Evolutionary conservation across 1,140 invertebrate species (phyloP).

Genomic region (Trachymyrmex septentrionalis): DNA sequence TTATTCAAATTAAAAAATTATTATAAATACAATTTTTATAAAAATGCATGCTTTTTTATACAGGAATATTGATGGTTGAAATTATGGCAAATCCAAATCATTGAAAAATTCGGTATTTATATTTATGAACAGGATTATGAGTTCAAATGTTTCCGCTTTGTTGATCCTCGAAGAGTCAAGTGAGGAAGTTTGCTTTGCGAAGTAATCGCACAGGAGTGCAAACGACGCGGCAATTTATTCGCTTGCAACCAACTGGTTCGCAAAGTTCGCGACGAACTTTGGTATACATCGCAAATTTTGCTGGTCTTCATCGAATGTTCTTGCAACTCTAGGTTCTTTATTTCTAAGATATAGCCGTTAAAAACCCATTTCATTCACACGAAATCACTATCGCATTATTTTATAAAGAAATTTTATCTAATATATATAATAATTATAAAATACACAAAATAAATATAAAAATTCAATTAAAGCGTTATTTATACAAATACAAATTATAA

Average conservation of each 20-base stretch:
- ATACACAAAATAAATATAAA: not conserved
- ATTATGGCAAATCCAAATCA: not conserved
- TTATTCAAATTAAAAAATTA: not conserved
- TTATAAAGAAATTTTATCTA: constrained; percentile 14
- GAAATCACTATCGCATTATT: not conserved
- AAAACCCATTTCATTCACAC: not conserved
- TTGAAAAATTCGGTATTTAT: not conserved
- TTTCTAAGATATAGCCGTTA: not conserved
- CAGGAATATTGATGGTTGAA: not conserved
- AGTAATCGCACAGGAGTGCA: constrained; percentile 52
- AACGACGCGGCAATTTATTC: constrained; percentile 61
- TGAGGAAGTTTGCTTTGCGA: constrained; percentile 32
- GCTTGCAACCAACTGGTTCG: constrained; percentile 42
- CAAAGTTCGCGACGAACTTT: constrained; percentile 40
- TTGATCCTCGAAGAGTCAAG: constrained; percentile 23
- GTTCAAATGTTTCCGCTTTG: constrained; percentile 29
- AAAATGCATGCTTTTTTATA: not conserved
- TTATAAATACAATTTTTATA: not conserved
- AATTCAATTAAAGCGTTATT: not conserved
- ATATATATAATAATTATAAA: not conserved
- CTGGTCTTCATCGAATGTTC: constrained; percentile 30
- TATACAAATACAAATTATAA: not conserved
- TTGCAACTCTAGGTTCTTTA: not conserved
- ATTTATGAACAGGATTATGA: constrained; percentile 33
- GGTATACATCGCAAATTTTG: constrained; percentile 41